phyloP scores from a whole-genome alignment of 2,888 invertebrate genomes.

The Fragum fragum region DNA sequence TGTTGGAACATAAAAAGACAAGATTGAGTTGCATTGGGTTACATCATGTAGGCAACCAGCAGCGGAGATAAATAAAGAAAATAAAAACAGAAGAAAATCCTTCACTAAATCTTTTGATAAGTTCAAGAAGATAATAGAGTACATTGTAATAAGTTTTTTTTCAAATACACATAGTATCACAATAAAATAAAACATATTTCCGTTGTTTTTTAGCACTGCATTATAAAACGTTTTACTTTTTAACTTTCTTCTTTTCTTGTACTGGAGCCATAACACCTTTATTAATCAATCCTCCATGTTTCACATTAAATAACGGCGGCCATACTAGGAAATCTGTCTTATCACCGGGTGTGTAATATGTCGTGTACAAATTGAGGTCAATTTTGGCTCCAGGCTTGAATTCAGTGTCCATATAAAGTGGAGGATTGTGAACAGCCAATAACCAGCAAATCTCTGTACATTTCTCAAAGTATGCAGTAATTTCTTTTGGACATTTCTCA shows the following conservation, averaged over 20 bases:
- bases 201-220: no score
- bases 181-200: no score
- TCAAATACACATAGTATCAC: no score
- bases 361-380: constrained; percentile 29
- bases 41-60: no score
- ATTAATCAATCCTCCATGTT: constrained; percentile 48
- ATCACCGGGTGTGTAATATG: constrained; percentile 36
- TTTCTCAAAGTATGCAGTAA: constrained; percentile 44
- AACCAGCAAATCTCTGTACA: constrained; percentile 58
- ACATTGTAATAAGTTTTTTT: no score
- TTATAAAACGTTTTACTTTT: no score
- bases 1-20: no score
- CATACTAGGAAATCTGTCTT: constrained; percentile 52
- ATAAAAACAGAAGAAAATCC: no score
- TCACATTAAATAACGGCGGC: constrained; percentile 44
- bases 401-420: constrained; percentile 42
- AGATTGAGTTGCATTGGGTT: no score
- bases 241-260: constrained; percentile 30
- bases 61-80: no score
- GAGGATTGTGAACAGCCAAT: constrained; percentile 51
- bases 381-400: constrained; percentile 40
- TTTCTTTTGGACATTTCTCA: constrained; percentile 24
- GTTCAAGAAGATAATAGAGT: no score
- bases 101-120: no score
- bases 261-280: constrained; percentile 46